Conservation (phyloP, 2,888 invertebrate species). For the Desoria tigrina region DNA sequence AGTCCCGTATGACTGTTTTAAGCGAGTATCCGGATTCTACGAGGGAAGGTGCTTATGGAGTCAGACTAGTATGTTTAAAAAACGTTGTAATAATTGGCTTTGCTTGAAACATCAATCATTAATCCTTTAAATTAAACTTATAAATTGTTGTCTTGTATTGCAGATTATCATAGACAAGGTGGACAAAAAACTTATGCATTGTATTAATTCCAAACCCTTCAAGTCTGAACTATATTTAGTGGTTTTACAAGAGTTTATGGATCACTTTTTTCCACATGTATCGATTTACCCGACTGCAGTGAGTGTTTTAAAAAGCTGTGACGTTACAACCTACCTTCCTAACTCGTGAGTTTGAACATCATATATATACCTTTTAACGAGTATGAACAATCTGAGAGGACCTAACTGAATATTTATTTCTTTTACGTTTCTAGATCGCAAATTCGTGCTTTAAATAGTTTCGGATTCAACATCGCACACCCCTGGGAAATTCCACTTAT, state of each 20-base stretch:
- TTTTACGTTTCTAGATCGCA: slow-evolving; percentile 37
- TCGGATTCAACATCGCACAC: slow-evolving; percentile 39
- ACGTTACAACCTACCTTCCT: slow-evolving; percentile 43
- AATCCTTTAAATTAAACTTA: no score
- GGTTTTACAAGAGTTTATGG: slow-evolving; percentile 44
- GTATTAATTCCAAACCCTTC: slow-evolving; percentile 40
- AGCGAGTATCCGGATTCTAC: background rate
- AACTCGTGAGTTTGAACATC: slow-evolving; percentile 36
- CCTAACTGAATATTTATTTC: background rate
- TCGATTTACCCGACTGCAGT: slow-evolving; percentile 43
- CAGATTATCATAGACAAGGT: slow-evolving; percentile 42
- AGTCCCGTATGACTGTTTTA: slow-evolving; percentile 19
- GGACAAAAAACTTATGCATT: slow-evolving; percentile 38
- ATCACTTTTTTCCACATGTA: slow-evolving; percentile 33
- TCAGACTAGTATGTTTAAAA: slow-evolving; percentile 40
- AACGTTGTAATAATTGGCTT: no score
- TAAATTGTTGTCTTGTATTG: slow-evolving; percentile 11
- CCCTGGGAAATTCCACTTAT: slow-evolving; percentile 45
- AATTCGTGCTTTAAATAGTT: slow-evolving; percentile 38
- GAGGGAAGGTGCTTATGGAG: slow-evolving; percentile 34
- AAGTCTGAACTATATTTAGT: slow-evolving; percentile 35
- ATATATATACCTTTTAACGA: slow-evolving; percentile 1
- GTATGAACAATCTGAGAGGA: background rate
- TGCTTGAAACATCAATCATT: no score
- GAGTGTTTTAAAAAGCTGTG: slow-evolving; percentile 36